These are phyloP conservation scores for Heloderma charlesbogerti DNA, from an alignment of 2,113 vertebrate genomes.

Conservation along the genomic window DNA sequence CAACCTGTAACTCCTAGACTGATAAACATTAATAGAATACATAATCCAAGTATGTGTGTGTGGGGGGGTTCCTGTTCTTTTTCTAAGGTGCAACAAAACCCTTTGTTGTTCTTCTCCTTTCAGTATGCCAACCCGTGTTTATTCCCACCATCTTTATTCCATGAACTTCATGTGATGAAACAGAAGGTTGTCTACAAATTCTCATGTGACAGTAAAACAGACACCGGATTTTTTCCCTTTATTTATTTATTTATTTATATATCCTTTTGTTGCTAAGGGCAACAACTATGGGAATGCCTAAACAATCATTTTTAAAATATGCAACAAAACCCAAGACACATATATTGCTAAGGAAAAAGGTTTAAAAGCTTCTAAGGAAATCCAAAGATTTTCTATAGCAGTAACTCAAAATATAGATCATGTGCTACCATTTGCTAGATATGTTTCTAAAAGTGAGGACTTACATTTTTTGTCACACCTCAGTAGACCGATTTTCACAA, in stretches of 20 bases:
- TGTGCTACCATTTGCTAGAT: neutral
- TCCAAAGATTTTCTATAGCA: neutral
- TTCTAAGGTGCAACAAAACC: neutral
- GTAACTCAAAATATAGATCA: neutral
- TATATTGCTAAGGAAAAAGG: neutral
- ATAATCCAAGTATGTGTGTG: neutral
- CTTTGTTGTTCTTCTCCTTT: neutral
- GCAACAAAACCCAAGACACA: neutral
- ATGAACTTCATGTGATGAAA: too few species aligned
- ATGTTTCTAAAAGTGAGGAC: neutral
- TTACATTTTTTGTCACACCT: neutral
- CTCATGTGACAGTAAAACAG: neutral
- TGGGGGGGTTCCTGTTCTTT: neutral
- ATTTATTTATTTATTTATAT: too few species aligned
- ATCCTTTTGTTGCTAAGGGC: neutral
- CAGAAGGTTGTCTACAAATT: neutral
- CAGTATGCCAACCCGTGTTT: neutral
- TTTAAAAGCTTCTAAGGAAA: slow-evolving; percentile 1
- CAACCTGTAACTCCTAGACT: neutral
- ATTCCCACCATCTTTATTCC: neutral
- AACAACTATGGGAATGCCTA: too few species aligned
- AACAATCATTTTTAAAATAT: slow-evolving; percentile 9
- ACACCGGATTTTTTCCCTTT: neutral
- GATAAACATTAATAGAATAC: slow-evolving; percentile 14
- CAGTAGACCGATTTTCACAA: neutral